Evolutionary conservation across 2,888 invertebrate species (phyloP), one percentile per base, ranked within the genome.

Genomic region (Nomada flava): DNA sequence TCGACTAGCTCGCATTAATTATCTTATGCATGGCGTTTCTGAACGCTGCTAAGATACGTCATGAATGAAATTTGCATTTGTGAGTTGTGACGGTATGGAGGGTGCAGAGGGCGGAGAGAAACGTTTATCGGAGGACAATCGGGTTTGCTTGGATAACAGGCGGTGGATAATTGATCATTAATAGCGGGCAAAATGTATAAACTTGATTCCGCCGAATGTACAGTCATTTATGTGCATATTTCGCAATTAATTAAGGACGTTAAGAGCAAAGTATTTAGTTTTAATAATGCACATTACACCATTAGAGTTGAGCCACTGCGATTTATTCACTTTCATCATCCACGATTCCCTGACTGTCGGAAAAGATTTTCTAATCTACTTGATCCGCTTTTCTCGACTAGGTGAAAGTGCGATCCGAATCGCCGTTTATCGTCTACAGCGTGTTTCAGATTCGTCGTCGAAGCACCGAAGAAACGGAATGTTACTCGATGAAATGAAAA

Each of bases 401-500:
- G 7, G 23, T 7, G 60, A 23, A 53, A 55, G 63, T 20, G 26
- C 57, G 18, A n/a, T 44, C 44, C 42, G 52, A 63, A 13, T 52
- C 55, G 18, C 23, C 69, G 52, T 77, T 79, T 62, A 79, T 62
- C 60, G 52, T 52, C 9, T 9, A n/a, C 42, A 20, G 63, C 36
- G 36, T 23, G 71, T 60, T 47, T 47, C 36, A 23, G 64, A 78
- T 71, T 79, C 53, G 36, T 4, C 18, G 15, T 0, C 18, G 42
- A 36, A 71, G 42, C 63, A 53, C 44, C 36, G 60, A 36, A 29
- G 11, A 36, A 71, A 42, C 60, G 57, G 62, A 53, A 53, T 44
- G 47, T 72, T 71, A 67, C 26, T 71, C 77, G 74, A 71, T 55
- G 62, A 71, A 76, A 63, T 50, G 82, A 74, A 77, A 77, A 65